A percentile compares a stretch with the other conserved stretches of the same genome.
These are phyloP conservation scores for Meda fulgida DNA, from an alignment of 2,797 vertebrate species.

Conservation along the genomic window DNA sequence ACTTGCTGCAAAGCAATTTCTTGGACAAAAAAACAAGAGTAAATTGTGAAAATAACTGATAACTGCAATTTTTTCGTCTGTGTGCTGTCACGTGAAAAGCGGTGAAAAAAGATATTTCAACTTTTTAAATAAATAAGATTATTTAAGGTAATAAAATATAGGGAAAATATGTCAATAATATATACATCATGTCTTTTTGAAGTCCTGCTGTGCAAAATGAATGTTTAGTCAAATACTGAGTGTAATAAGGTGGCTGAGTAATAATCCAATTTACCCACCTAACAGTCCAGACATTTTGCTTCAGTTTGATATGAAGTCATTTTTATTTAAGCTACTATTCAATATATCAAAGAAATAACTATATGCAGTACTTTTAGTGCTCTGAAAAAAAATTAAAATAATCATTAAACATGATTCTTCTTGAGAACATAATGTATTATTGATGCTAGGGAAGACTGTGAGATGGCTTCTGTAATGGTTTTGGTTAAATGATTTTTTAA, in stretches of 20 bases:
- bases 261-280: background rate
- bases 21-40: conserved; percentile 21
- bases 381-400: background rate
- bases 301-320: background rate
- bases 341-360: background rate
- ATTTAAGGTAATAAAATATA: conserved; percentile 7
- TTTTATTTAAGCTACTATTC: background rate
- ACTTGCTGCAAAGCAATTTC: conserved; percentile 13
- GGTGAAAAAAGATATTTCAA: background rate
- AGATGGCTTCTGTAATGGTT: conserved; percentile 5
- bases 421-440: background rate
- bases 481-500: conserved; percentile 1
- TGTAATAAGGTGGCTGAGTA: background rate
- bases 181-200: background rate
- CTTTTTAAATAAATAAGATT: background rate
- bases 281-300: background rate
- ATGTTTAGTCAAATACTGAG: background rate
- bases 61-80: background rate
- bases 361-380: background rate
- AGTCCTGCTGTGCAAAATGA: background rate
- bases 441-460: background rate
- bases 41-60: conserved; percentile 23
- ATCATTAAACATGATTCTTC: conserved; percentile 4
- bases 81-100: background rate
- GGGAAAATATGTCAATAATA: background rate